A percentile compares a stretch with the other conserved stretches of the same genome.
Evolutionary conservation across 2,888 invertebrate species (phyloP).

Genomic region (Cyclophora punctaria): DNA sequence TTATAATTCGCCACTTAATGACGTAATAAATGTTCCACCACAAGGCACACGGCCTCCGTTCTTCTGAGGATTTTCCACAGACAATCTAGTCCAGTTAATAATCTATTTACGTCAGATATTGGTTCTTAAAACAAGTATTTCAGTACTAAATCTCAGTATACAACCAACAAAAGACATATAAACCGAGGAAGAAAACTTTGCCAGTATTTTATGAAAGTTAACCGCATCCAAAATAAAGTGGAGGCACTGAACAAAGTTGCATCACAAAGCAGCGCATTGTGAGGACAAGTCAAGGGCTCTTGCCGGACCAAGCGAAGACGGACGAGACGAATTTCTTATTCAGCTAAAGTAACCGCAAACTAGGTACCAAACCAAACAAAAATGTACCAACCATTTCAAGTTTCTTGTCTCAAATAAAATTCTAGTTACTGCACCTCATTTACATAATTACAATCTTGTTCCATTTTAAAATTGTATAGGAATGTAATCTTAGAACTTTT

Average conservation of each 20-base stretch:
- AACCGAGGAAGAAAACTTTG: constrained; percentile 6
- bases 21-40: too few species aligned
- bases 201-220: constrained; percentile 9
- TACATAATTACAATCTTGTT: constrained; percentile 17
- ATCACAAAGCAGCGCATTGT: constrained; percentile 8
- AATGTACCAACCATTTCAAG: constrained; percentile 21
- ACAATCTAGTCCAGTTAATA: too few species aligned
- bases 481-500: constrained; percentile 3
- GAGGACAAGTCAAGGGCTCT: constrained; percentile 19
- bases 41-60: too few species aligned
- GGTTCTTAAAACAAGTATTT: too few species aligned
- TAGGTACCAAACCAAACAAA: constrained; percentile 19
- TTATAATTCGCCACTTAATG: too few species aligned
- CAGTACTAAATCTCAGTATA: neutral
- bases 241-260: constrained; percentile 11
- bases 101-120: too few species aligned
- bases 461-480: constrained; percentile 7
- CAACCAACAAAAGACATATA: neutral
- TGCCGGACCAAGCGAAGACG: constrained; percentile 10
- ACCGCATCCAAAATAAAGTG: neutral
- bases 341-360: constrained; percentile 27
- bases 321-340: constrained; percentile 25
- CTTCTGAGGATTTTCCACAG: too few species aligned
- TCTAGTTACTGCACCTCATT: constrained; percentile 13
- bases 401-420: constrained; percentile 14